Percentiles rank a stretch among this genome's conserved stretches.
Conservation (phyloP, 2,888 invertebrate genomes). For the Flexamia atlantica region DNA sequence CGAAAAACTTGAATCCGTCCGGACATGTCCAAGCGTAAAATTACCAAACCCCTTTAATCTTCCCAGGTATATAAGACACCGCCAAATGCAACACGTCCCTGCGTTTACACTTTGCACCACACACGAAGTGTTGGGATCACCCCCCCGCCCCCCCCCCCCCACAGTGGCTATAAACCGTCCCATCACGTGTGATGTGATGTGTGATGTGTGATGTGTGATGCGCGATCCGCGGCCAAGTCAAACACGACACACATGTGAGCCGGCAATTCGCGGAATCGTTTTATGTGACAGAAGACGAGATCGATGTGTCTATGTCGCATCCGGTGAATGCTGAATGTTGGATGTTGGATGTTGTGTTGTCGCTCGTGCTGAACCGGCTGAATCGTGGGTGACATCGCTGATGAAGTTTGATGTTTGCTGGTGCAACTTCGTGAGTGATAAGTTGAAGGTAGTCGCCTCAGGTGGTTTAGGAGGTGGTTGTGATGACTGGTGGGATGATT, state of each 20-base stretch:
- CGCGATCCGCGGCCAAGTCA: background rate
- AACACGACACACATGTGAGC: background rate
- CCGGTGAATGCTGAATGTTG: background rate
- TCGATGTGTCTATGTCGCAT: constrained; percentile 16
- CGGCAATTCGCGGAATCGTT: constrained; percentile 13
- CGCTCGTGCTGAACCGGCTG: too few relatives aligned
- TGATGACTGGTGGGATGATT: too few relatives aligned
- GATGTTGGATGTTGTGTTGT: background rate
- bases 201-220: too few relatives aligned
- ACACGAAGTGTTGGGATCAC: background rate
- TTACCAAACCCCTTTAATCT: too few relatives aligned
- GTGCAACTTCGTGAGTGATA: too few relatives aligned
- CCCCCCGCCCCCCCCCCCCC: background rate
- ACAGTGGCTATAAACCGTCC: constrained; percentile 9
- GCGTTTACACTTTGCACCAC: background rate
- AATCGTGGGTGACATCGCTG: too few relatives aligned
- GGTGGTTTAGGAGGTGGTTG: too few relatives aligned
- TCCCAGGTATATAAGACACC: background rate
- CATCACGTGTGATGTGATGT: background rate
- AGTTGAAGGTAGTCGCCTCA: too few relatives aligned
- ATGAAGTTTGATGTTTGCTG: too few relatives aligned
- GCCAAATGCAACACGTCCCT: background rate
- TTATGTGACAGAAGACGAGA: constrained; percentile 7
- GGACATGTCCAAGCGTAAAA: too few relatives aligned
- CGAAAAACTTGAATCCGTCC: too few relatives aligned